These are phyloP conservation scores for Noctua janthina DNA, from an alignment of 2,888 invertebrate species.

Conservation along the genomic window DNA sequence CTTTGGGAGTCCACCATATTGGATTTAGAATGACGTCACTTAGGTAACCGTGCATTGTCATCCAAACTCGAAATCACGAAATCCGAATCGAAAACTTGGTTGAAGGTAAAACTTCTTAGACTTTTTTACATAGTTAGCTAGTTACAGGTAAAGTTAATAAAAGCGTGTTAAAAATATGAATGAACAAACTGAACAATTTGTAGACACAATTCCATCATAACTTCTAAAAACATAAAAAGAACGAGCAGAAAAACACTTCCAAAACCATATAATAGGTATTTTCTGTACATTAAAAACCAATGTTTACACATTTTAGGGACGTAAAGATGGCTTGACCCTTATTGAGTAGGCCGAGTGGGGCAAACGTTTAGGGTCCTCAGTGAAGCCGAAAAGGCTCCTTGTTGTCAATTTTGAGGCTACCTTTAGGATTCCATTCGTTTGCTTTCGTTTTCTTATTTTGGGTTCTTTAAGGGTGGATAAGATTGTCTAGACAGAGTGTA, in stretches of 20 bases:
- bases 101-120: too few relatives aligned
- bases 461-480: slow-evolving; percentile 23
- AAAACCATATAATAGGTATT: slow-evolving; percentile 11
- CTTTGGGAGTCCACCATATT: too few relatives aligned
- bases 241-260: neutral
- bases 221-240: neutral
- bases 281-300: neutral
- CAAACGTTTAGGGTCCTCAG: slow-evolving; percentile 41
- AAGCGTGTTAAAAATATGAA: neutral
- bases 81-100: too few relatives aligned
- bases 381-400: slow-evolving; percentile 52
- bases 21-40: too few relatives aligned
- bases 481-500: neutral
- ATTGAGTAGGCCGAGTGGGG: slow-evolving; percentile 31
- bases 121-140: too few relatives aligned
- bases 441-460: slow-evolving; percentile 36
- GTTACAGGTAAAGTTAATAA: too few relatives aligned
- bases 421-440: slow-evolving; percentile 50
- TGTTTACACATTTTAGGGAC: slow-evolving; percentile 50
- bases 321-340: slow-evolving; percentile 38
- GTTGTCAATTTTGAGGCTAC: slow-evolving; percentile 60
- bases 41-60: too few relatives aligned
- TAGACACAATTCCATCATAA: neutral
- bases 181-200: neutral
- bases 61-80: too few relatives aligned